phyloP scores from a whole-genome alignment of 2,888 invertebrate genomes.

The Meteorus colon region DNA sequence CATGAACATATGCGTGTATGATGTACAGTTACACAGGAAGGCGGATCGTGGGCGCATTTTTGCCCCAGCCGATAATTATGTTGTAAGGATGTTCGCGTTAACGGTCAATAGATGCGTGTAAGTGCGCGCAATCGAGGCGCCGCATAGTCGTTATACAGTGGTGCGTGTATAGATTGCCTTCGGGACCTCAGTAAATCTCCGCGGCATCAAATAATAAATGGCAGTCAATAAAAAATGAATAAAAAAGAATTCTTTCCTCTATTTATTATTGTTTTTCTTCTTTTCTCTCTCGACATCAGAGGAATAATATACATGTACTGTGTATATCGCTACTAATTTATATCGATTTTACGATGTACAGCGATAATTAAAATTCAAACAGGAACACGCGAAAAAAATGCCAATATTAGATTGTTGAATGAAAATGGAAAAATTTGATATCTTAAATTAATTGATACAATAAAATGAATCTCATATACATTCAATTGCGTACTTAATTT shows the following conservation, averaged over 20 bases:
- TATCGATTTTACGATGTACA: neutral
- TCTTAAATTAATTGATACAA: neutral
- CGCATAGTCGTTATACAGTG: neutral
- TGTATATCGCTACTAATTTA: no score
- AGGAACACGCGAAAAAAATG: no score
- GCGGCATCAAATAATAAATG: neutral
- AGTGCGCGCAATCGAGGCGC: conserved; percentile 27
- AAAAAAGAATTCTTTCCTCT: neutral
- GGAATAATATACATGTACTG: no score
- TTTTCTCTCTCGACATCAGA: no score
- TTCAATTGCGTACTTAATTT: conserved; percentile 4
- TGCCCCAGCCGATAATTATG: conserved; percentile 57
- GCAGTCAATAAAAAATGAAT: neutral
- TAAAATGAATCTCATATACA: neutral
- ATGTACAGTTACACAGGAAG: conserved; percentile 9
- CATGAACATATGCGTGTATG: neutral
- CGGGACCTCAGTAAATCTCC: neutral
- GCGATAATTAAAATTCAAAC: neutral
- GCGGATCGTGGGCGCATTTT: conserved; percentile 28
- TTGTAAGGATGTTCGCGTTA: conserved; percentile 60
- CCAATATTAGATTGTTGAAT: neutral
- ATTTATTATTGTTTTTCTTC: neutral
- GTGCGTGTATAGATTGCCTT: neutral
- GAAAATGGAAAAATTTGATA: neutral
- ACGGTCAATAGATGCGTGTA: conserved; percentile 52